Conservation (phyloP, 2,888 invertebrate species). For the Latrodectus elegans region DNA sequence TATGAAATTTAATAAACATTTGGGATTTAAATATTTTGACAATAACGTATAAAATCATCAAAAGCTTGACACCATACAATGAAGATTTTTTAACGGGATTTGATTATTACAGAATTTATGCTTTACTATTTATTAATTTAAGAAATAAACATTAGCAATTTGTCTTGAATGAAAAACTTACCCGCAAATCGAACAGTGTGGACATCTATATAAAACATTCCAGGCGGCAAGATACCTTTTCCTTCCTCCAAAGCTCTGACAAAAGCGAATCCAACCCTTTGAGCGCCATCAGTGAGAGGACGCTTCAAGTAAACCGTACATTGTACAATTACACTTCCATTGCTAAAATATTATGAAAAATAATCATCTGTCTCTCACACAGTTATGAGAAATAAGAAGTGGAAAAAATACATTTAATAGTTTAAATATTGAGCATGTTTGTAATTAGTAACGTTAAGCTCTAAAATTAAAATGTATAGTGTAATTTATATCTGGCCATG, state of each 20-base stretch:
- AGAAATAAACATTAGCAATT: not conserved
- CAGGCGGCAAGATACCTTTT: constrained; percentile 62
- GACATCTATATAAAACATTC: constrained; percentile 64
- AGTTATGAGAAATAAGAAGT: too few species aligned
- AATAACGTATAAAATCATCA: too few species aligned
- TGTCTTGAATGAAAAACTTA: constrained; percentile 1
- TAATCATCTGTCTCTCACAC: too few species aligned
- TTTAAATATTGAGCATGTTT: not conserved
- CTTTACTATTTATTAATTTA: too few species aligned
- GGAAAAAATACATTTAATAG: not conserved
- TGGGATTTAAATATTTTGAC: too few species aligned
- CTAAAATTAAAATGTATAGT: constrained; percentile 1
- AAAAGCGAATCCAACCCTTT: constrained; percentile 61
- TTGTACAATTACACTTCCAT: constrained; percentile 59
- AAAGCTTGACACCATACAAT: too few species aligned
- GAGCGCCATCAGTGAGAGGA: constrained; percentile 48
- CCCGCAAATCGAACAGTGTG: constrained; percentile 67
- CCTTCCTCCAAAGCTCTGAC: constrained; percentile 62
- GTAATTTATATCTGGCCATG: too few species aligned
- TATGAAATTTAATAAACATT: too few species aligned
- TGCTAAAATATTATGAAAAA: constrained; percentile 11
- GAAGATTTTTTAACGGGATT: too few species aligned
- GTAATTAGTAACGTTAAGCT: not conserved
- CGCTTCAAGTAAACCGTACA: constrained; percentile 54
- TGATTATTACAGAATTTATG: too few species aligned